These are phyloP conservation scores for Hetaerina titia DNA, from an alignment of 2,888 invertebrate species.

Conservation along the genomic window DNA sequence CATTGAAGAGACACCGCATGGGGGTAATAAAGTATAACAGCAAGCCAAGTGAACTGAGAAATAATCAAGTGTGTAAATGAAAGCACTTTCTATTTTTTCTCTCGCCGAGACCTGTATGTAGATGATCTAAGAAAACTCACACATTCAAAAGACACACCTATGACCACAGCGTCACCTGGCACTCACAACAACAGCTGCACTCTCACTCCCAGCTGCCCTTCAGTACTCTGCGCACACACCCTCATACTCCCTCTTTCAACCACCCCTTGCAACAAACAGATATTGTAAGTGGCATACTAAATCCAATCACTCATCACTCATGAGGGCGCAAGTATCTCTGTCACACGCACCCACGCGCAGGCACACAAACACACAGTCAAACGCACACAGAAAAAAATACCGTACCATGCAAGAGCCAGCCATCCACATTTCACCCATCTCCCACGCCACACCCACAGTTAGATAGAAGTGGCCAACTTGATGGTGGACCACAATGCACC, in stretches of 20 bases:
- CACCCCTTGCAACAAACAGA: background rate
- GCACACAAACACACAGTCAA: constrained; percentile 45
- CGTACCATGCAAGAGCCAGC: constrained; percentile 53
- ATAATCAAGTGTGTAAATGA: constrained; percentile 24
- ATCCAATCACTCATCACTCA: constrained; percentile 4
- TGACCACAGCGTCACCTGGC: constrained; percentile 19
- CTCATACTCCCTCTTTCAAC: constrained; percentile 15
- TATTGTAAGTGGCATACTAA: background rate
- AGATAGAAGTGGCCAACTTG: constrained; percentile 46
- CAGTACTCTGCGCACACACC: background rate
- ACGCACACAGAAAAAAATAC: constrained; percentile 20
- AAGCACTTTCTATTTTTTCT: constrained; percentile 16
- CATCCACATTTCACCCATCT: constrained; percentile 61
- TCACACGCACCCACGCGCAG: constrained; percentile 30
- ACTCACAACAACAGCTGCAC: constrained; percentile 34
- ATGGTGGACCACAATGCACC: constrained; percentile 61
- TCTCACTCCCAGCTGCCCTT: constrained; percentile 59
- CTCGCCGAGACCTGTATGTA: constrained; percentile 51
- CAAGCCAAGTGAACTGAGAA: constrained; percentile 42
- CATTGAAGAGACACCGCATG: constrained; percentile 56
- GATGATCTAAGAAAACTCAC: constrained; percentile 55
- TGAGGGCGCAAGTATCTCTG: constrained; percentile 38
- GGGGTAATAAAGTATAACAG: constrained; percentile 15
- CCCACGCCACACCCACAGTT: constrained; percentile 55
- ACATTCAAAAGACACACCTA: constrained; percentile 49